Evolutionary conservation across 92 coral and sea anemone genomes (phyloP).

Genomic region (Heliopora coerulea): DNA sequence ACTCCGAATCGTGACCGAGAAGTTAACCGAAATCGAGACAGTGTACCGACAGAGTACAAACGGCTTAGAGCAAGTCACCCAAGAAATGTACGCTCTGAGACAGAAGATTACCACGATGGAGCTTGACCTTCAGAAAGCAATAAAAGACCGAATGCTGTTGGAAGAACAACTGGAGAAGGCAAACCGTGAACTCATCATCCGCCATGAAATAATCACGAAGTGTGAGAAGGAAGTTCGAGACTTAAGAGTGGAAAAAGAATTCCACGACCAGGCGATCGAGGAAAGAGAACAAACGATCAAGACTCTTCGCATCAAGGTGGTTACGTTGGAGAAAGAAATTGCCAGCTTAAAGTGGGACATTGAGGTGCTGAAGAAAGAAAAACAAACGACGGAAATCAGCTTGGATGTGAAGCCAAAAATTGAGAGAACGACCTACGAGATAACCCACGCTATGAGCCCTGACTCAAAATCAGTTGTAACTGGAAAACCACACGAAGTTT

Average conservation of each 20-base stretch:
- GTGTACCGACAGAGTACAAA: constrained; percentile 75
- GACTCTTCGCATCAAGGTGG: constrained; percentile 63
- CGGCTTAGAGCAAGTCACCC: constrained; percentile 66
- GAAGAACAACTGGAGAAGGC: constrained; percentile 83
- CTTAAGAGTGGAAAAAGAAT: constrained; percentile 62
- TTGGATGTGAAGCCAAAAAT: constrained; percentile 40
- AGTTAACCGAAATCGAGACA: constrained; percentile 53
- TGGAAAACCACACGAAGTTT: constrained; percentile 40
- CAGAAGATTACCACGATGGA: constrained; percentile 65
- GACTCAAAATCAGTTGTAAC: constrained; percentile 38
- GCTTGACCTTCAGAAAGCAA: constrained; percentile 65
- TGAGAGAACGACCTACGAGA: constrained; percentile 41
- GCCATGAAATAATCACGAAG: constrained; percentile 76
- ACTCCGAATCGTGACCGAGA: constrained; percentile 49
- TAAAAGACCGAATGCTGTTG: constrained; percentile 59
- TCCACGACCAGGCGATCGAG: constrained; percentile 67
- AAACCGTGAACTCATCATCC: constrained; percentile 71
- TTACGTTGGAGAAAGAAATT: constrained; percentile 74
- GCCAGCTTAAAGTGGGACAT: constrained; percentile 68
- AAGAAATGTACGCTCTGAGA: constrained; percentile 59
- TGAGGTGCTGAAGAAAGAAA: constrained; percentile 41
- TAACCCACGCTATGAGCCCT: constrained; percentile 43
- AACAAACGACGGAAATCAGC: constrained; percentile 37
- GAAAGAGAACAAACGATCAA: constrained; percentile 78
- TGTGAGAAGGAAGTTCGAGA: constrained; percentile 80